Percentiles rank a stretch among this genome's conserved stretches.
Conservation (phyloP, 1,140 invertebrate species). For the Muscidifurax raptorellus region DNA sequence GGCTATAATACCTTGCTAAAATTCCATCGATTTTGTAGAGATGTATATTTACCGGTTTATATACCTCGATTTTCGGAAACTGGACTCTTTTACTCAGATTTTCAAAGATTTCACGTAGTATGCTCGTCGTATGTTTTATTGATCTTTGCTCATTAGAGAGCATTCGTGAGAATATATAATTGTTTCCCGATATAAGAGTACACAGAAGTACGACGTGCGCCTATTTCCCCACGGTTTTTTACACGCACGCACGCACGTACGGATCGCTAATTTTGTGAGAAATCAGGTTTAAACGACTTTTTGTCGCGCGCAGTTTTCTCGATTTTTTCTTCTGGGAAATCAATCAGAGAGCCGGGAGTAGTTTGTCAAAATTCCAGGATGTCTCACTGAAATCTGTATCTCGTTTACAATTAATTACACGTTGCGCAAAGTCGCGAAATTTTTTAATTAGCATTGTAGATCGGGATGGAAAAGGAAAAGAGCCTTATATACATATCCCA, state of each 20-base stretch:
- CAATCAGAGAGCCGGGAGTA: background rate
- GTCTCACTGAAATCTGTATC: conserved; percentile 36
- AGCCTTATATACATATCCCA: background rate
- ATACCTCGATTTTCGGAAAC: background rate
- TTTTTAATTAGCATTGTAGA: background rate
- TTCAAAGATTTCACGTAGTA: too few relatives aligned
- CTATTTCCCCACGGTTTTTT: background rate
- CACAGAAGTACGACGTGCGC: too few relatives aligned
- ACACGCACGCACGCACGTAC: too few relatives aligned
- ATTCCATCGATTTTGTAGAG: background rate
- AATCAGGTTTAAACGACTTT: background rate
- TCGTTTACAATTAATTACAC: conserved; percentile 26
- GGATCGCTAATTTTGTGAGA: background rate
- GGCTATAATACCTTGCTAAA: background rate
- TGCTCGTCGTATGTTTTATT: background rate
- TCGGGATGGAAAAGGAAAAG: background rate
- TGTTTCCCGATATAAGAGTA: too few relatives aligned
- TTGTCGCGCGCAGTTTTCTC: conserved; percentile 30
- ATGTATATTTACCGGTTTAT: background rate
- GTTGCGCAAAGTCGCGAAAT: background rate
- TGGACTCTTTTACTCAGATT: background rate
- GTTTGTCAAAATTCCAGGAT: conserved; percentile 43
- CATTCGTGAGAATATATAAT: too few relatives aligned
- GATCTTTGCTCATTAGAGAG: background rate
- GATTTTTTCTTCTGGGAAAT: conserved; percentile 41